These are phyloP conservation scores for Aurelia sp. DNA, from an alignment of 30 jellyfish, hydroid and myxozoan genomes.

Conservation along the genomic window DNA sequence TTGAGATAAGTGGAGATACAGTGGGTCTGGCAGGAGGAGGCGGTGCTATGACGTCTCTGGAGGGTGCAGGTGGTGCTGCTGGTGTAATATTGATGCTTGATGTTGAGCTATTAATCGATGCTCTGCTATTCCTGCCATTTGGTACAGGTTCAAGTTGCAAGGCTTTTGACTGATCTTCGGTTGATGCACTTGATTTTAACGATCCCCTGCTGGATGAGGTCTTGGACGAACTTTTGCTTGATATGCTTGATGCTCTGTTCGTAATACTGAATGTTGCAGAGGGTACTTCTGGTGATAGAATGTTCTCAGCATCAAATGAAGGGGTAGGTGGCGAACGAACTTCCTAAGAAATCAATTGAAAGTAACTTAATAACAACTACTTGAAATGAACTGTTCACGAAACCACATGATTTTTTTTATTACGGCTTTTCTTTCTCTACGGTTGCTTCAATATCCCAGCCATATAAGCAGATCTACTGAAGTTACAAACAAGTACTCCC, in stretches of 20 bases:
- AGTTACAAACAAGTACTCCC: no score
- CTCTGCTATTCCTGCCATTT: slow-evolving; percentile 15
- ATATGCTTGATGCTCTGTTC: slow-evolving; percentile 69
- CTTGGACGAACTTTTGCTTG: slow-evolving; percentile 11
- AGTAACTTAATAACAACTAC: no score
- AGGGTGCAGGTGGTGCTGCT: neutral
- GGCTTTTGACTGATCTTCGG: slow-evolving; percentile 22
- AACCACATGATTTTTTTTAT: no score
- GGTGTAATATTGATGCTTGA: neutral
- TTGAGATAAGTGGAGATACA: no score
- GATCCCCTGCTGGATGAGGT: slow-evolving; percentile 43
- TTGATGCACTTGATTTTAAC: slow-evolving; percentile 21
- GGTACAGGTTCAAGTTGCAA: slow-evolving; percentile 58
- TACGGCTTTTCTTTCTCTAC: no score
- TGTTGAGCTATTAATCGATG: neutral
- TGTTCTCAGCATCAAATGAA: slow-evolving; percentile 31
- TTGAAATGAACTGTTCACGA: no score
- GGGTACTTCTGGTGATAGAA: slow-evolving; percentile 41
- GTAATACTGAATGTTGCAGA: slow-evolving; percentile 68
- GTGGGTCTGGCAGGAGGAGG: no score
- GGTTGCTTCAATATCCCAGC: no score
- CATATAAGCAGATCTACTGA: no score
- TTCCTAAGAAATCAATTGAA: slow-evolving; percentile 10
- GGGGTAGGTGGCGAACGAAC: slow-evolving; percentile 63
- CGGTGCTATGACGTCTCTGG: no score